Evolutionary conservation across 2,888 invertebrate species (phyloP), one percentile per base, ranked within the genome.

Genomic region (Andrena dorsata): DNA sequence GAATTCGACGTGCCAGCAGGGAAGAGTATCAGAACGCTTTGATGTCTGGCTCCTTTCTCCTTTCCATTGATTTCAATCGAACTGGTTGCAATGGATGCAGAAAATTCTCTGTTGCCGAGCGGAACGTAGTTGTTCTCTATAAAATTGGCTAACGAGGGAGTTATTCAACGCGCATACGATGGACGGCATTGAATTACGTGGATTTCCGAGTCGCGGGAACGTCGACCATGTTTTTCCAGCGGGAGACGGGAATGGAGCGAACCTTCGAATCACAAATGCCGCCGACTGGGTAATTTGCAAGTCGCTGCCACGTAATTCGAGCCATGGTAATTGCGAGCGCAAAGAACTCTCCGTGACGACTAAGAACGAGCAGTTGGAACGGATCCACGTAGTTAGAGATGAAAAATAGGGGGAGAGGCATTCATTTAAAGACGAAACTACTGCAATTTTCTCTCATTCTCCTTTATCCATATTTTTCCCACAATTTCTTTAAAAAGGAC

Each of bases 291-390:
- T 49, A 76, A 79, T 76, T 69, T 58, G 41, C 10, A 69, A 26
- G 63, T 69, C 76, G 8, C 35, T 10, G 64, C 28, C 41, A 8
- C 23, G 69, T 58, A 69, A 76, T 79, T 79, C 49, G 49, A 26
- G 23, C 47, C 5, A 13, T 4, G 47, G 64, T 74, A 70, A 76
- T 79, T 70, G 76, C n/a, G 51, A 28, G 8, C 10, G 16, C 35
- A 5, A 16, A n/a, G 47, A 35, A 10, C 56, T 2, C 10, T 4
- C 8, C 6, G 63, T 2, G 8, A 16, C n/a, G 20, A 26, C 2
- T 32, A 26, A 10, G n/a, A 28, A 32, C 53, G n/a, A 20, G 20
- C 26, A 28, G 4, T 6, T 16, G 20, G 35, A n/a, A 51, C 51
- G 71, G 28, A 53, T 56, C 65, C 41, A 30, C 58, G 53, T 16